Evolutionary conservation across 2,113 vertebrate genomes (phyloP), one percentile per base, ranked within the genome.

Genomic region (Ivindomyrus marchei): DNA sequence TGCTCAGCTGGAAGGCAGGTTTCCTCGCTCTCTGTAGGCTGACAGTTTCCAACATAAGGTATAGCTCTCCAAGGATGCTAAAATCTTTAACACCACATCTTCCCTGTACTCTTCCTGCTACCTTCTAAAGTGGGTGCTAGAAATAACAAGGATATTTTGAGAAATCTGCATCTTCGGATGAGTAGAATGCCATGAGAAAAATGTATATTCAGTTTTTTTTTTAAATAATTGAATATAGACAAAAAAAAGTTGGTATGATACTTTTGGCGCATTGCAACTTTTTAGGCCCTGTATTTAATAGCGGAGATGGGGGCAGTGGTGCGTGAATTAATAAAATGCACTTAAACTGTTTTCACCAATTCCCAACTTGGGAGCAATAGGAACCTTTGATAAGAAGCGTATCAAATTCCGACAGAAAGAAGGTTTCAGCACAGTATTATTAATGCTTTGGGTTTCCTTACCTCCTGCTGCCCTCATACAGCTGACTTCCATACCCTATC

Each of bases 321-420:
- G 85, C 47, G 50, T 87, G 47, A 87, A 87, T 87, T 52, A 87
- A 53, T 87, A 56, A 87, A 87, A 42, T 3, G 85, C 85, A 53
- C 53, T 87, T 49, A 11, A 87, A 87, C 85, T 7, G 9, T 87
- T 53, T 53, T 53, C 85, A 53, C 49, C 50, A 87, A 87, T 87
- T 27, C 80, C 80, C 80, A 42, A 45, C 31, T 46, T 21, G 11
- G 52, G 42, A 89, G 39, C 36, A 84, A 50, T 66, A 13, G 47
- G 77, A 58, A 42, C 31, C 10, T 84, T 36, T 56, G 89, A 89
- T 85, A 84, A 58, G 89, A 21, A 42, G 88, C 19, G 36, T 49
- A 89, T 89, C 49, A 58, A 53, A 52, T 52, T 45, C 46, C 21
- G 0, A 27, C 46, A 45, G 36, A 70, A 62, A 53, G 46, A 80